Conservation (phyloP, 2,888 invertebrate genomes). For the Nemotelus nigrinus region DNA sequence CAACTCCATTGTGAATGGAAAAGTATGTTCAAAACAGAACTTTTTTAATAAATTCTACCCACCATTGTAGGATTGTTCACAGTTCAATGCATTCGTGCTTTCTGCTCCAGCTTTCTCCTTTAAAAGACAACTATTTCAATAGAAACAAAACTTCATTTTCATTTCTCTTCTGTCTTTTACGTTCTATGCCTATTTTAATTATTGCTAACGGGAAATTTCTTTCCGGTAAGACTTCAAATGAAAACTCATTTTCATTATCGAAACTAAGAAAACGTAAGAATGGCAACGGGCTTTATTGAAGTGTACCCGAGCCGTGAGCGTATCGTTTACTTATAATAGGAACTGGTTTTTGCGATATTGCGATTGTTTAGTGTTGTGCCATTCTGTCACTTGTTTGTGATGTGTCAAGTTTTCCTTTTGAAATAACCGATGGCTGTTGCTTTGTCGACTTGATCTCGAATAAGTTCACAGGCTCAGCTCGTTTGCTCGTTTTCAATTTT, state of each 20-base stretch:
- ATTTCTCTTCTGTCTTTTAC: background rate
- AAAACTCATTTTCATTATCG: constrained; percentile 30
- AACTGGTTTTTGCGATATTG: background rate
- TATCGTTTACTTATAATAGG: constrained; percentile 25
- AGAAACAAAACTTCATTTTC: constrained; percentile 12
- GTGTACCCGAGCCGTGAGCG: background rate
- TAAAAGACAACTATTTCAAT: constrained; percentile 7
- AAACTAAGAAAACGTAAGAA: background rate
- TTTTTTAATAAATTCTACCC: constrained; percentile 30
- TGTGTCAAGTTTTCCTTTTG: constrained; percentile 12
- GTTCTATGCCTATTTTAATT: constrained; percentile 39
- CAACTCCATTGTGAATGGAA: too few species aligned
- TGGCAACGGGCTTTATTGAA: constrained; percentile 18
- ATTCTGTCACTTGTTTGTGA: too few species aligned
- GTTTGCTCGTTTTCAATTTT: background rate
- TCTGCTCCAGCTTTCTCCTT: background rate
- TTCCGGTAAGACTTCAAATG: constrained; percentile 16
- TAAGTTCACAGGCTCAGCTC: background rate
- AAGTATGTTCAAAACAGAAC: background rate
- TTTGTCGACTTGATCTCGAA: constrained; percentile 20
- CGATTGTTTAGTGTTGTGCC: background rate
- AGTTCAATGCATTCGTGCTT: constrained; percentile 8
- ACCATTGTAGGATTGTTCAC: background rate
- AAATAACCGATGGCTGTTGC: constrained; percentile 17
- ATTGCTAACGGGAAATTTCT: constrained; percentile 34